Percentiles rank a stretch among this genome's conserved stretches.
These are phyloP conservation scores for Eristalis intricaria DNA, from an alignment of 2,888 invertebrate species.

Conservation along the genomic window DNA sequence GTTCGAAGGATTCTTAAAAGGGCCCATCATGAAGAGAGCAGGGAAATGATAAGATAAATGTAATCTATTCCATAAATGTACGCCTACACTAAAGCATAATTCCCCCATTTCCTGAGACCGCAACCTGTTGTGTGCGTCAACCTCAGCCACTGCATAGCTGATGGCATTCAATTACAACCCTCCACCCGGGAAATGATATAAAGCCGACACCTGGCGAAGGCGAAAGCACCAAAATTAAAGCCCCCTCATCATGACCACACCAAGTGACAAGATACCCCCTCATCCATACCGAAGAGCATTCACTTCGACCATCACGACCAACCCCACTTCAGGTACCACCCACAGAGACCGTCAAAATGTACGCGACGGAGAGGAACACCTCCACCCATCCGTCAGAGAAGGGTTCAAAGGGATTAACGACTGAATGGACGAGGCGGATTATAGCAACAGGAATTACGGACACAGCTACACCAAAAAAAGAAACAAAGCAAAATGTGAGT, in stretches of 20 bases:
- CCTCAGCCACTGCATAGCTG: background rate
- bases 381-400: background rate
- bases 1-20: too few relatives aligned
- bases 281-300: background rate
- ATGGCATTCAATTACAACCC: background rate
- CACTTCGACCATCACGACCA: background rate
- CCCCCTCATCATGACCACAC: background rate
- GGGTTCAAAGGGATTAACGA: constrained; percentile 1
- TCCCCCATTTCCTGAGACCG: too few relatives aligned
- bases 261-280: background rate
- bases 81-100: too few relatives aligned
- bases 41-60: too few relatives aligned
- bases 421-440: background rate
- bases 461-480: background rate
- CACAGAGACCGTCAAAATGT: background rate
- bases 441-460: background rate
- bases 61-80: too few relatives aligned
- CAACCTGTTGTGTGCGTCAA: too few relatives aligned
- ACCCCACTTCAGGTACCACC: background rate
- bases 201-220: background rate
- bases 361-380: background rate
- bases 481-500: background rate
- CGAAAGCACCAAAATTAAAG: background rate
- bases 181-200: background rate
- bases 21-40: too few relatives aligned